These are phyloP conservation scores for Pammene aurita DNA, from an alignment of 2,888 invertebrate species.

Conservation along the genomic window DNA sequence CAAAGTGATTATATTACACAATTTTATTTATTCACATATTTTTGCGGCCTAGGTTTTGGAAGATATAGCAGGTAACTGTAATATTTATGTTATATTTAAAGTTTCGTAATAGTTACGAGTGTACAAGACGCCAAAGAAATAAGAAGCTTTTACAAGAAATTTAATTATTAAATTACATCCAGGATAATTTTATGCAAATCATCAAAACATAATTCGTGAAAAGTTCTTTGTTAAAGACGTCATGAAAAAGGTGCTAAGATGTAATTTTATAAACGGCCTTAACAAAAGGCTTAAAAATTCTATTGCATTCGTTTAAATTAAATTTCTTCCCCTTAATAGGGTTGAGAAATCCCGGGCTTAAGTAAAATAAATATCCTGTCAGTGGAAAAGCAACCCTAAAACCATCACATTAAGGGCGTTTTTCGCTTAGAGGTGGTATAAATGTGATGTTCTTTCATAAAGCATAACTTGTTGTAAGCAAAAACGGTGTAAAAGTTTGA, in stretches of 20 bases:
- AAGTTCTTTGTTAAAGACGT: slow-evolving; percentile 18
- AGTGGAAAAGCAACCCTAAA: neutral
- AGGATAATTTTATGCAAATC: neutral
- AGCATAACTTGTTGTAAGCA: slow-evolving; percentile 21
- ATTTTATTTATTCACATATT: too few relatives aligned
- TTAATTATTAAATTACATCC: neutral
- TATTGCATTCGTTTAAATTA: slow-evolving; percentile 19
- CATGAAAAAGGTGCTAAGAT: slow-evolving; percentile 24
- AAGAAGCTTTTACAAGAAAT: too few relatives aligned
- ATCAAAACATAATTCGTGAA: slow-evolving; percentile 9
- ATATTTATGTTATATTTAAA: too few relatives aligned
- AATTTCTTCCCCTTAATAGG: slow-evolving; percentile 25
- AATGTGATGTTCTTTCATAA: slow-evolving; percentile 14
- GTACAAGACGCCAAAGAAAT: too few relatives aligned
- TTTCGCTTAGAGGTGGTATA: neutral
- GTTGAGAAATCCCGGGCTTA: slow-evolving; percentile 23
- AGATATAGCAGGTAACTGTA: too few relatives aligned
- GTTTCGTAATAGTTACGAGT: too few relatives aligned
- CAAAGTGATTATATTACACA: too few relatives aligned
- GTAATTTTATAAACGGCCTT: slow-evolving; percentile 10
- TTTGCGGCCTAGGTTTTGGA: too few relatives aligned
- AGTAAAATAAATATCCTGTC: neutral
- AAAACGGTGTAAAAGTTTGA: slow-evolving; percentile 13
- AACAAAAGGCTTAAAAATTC: slow-evolving; percentile 28
- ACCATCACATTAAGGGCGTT: neutral